phyloP scores from a whole-genome alignment of 2,888 invertebrate genomes.

The Gari tellinella region DNA sequence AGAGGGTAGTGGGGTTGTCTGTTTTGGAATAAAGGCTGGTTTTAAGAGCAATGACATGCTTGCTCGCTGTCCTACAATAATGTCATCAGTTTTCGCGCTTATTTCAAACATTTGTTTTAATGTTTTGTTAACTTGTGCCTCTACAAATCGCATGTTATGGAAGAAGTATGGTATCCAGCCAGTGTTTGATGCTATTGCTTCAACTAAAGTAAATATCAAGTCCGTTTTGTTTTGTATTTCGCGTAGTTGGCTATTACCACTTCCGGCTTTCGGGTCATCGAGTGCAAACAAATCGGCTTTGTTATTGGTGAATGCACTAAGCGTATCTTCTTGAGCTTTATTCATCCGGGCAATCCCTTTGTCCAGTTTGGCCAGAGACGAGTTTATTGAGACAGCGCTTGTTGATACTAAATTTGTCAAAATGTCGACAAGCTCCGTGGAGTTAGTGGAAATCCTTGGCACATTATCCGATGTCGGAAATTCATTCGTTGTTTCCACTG shows the following conservation, averaged over 20 bases:
- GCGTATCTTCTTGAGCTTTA: slow-evolving; percentile 36
- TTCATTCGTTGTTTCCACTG: slow-evolving; percentile 4
- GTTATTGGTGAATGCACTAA: slow-evolving; percentile 4
- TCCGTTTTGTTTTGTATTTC: slow-evolving; percentile 70
- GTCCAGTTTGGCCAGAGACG: slow-evolving; percentile 61
- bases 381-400: slow-evolving; percentile 66
- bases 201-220: slow-evolving; percentile 66
- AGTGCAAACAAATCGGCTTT: slow-evolving; percentile 25
- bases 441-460: slow-evolving; percentile 58
- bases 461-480: slow-evolving; percentile 8
- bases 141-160: slow-evolving; percentile 70
- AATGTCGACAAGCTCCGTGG: slow-evolving; percentile 60
- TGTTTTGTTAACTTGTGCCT: slow-evolving; percentile 71
- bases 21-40: slow-evolving; percentile 9
- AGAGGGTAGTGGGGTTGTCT: slow-evolving; percentile 1
- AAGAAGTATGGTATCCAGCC: slow-evolving; percentile 78
- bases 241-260: slow-evolving; percentile 40
- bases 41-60: slow-evolving; percentile 39
- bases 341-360: slow-evolving; percentile 66
- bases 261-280: slow-evolving; percentile 50
- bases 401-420: slow-evolving; percentile 72
- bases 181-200: slow-evolving; percentile 74
- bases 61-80: slow-evolving; percentile 24
- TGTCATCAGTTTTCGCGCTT: slow-evolving; percentile 32
- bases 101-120: slow-evolving; percentile 35